phyloP scores from a whole-genome alignment of 2,113 vertebrate species.

The Etheostoma spectabile region DNA sequence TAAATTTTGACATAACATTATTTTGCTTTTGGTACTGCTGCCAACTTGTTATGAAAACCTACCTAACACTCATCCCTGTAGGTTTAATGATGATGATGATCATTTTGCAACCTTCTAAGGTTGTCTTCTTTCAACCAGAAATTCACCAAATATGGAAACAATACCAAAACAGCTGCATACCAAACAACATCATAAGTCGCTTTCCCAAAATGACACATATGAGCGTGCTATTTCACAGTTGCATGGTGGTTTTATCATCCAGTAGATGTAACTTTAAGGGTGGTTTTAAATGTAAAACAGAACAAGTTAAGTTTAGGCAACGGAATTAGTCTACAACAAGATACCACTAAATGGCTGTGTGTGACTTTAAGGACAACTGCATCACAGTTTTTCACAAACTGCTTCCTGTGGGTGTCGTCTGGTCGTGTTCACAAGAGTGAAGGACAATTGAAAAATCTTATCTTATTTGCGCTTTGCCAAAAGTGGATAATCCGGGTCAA shows the following conservation, averaged over 20 bases:
- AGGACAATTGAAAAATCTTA: constrained; percentile 61
- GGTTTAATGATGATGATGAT: neutral
- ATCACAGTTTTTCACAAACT: constrained; percentile 14
- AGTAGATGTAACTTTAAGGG: too few species aligned
- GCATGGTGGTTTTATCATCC: too few species aligned
- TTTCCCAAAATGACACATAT: too few species aligned
- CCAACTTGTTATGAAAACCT: neutral
- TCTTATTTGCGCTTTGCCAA: constrained; percentile 31
- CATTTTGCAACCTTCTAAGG: neutral
- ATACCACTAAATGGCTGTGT: neutral
- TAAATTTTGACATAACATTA: neutral
- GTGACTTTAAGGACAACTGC: neutral
- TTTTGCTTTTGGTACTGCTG: neutral
- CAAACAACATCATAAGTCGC: too few species aligned
- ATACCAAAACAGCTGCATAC: neutral
- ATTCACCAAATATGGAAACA: constrained; percentile 10
- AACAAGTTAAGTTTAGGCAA: too few species aligned
- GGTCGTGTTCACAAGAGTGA: constrained; percentile 34
- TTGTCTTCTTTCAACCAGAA: neutral
- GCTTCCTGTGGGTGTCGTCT: constrained; percentile 6
- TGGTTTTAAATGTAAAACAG: too few species aligned
- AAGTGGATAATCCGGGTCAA: constrained; percentile 65
- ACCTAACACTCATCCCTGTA: too few species aligned
- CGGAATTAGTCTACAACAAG: neutral
- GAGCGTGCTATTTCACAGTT: too few species aligned